Evolutionary conservation across 2,888 invertebrate species (phyloP).

Genomic region (Peribatodes rhomboidaria): DNA sequence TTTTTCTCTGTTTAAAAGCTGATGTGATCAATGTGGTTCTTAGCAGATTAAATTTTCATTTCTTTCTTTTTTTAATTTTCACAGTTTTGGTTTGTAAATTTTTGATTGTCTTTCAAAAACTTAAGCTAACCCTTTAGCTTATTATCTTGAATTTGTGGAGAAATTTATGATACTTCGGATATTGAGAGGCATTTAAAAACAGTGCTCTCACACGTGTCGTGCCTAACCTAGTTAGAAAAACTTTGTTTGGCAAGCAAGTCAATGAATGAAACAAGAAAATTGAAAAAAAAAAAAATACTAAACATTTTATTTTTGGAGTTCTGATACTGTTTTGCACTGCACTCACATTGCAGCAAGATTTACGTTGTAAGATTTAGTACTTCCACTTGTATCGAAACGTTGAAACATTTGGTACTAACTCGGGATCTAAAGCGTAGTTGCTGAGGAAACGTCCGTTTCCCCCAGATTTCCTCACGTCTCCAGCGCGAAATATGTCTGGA

Average conservation of each 20-base stretch:
- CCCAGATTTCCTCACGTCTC: slow-evolving; percentile 57
- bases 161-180: too few relatives aligned
- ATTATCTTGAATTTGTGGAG: too few relatives aligned
- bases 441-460: slow-evolving; percentile 54
- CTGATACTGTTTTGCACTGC: slow-evolving; percentile 21
- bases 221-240: too few relatives aligned
- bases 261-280: neutral
- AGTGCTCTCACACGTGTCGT: too few relatives aligned
- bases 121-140: too few relatives aligned
- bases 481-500: slow-evolving; percentile 53
- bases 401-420: slow-evolving; percentile 75
- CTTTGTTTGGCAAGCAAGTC: neutral
- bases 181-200: too few relatives aligned
- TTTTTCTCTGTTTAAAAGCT: too few relatives aligned
- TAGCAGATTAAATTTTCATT: too few relatives aligned
- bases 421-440: slow-evolving; percentile 62
- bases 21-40: too few relatives aligned
- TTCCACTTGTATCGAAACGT: slow-evolving; percentile 77
- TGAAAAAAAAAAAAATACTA: neutral
- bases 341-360: slow-evolving; percentile 64
- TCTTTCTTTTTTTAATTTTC: too few relatives aligned
- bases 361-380: slow-evolving; percentile 75
- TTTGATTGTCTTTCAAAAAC: too few relatives aligned
- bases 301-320: slow-evolving; percentile 14
- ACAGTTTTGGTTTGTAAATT: too few relatives aligned